A percentile compares a stretch with the other conserved stretches of the same genome.
Evolutionary conservation across 2,113 vertebrate genomes (phyloP).

Genomic region (Chelonoidis abingdonii): DNA sequence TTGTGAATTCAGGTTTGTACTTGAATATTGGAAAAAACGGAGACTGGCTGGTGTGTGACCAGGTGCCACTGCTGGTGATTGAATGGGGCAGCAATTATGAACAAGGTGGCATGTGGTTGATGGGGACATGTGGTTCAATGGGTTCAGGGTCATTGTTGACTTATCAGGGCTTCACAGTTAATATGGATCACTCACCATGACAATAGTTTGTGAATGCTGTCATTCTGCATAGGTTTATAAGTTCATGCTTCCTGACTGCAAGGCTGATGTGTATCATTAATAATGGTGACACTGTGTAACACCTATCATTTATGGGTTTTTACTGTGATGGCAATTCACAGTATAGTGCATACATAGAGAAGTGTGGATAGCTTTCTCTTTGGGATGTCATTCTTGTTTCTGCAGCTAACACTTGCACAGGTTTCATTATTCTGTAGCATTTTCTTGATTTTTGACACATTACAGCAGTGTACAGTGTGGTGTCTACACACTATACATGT

Average conservation of each 20-base stretch:
- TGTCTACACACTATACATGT: background rate
- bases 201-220: background rate
- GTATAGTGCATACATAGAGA: background rate
- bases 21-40: background rate
- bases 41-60: background rate
- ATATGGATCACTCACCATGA: background rate
- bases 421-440: constrained; percentile 17
- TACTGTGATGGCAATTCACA: background rate
- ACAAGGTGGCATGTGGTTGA: background rate
- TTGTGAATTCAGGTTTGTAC: background rate
- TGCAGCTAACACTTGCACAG: background rate
- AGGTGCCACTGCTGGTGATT: background rate
- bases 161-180: background rate
- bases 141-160: background rate
- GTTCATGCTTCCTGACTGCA: background rate
- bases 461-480: background rate
- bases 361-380: background rate
- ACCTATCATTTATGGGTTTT: background rate
- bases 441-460: background rate
- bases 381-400: background rate
- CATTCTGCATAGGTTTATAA: background rate
- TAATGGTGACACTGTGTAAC: background rate
- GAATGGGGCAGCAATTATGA: background rate
- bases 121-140: background rate
- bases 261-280: background rate